Percentiles rank a stretch among this genome's conserved stretches.
Evolutionary conservation across 2,113 vertebrate genomes (phyloP).

Genomic region (Zeus faber): DNA sequence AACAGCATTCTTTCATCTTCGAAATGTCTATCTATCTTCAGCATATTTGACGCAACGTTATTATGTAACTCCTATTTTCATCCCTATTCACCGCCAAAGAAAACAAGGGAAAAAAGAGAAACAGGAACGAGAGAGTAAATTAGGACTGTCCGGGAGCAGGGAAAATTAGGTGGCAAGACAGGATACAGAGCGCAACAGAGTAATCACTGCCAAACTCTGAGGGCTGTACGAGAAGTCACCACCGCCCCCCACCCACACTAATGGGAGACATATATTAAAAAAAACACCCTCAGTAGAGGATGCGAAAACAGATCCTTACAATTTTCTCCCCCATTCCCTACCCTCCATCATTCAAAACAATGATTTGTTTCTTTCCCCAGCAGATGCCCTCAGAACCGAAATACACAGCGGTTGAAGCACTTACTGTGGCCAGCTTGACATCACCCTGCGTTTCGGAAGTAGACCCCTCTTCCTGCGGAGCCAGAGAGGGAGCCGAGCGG

Average conservation of each 20-base stretch:
- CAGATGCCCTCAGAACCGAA: neutral
- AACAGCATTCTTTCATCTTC: too few species aligned
- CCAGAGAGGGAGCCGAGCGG: conserved; percentile 47
- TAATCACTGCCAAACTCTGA: conserved; percentile 3
- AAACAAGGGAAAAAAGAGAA: too few species aligned
- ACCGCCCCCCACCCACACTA: conserved; percentile 33
- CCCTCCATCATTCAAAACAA: neutral
- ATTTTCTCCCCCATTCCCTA: too few species aligned
- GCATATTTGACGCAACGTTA: too few species aligned
- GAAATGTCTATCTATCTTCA: too few species aligned
- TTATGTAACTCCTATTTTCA: too few species aligned
- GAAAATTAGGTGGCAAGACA: neutral
- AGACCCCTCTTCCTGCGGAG: conserved; percentile 26
- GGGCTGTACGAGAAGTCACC: conserved; percentile 29
- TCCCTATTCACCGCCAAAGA: too few species aligned
- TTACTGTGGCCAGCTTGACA: conserved; percentile 72
- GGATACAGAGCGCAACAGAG: conserved; percentile 12
- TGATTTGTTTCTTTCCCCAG: conserved; percentile 6
- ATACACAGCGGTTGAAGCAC: conserved; percentile 29
- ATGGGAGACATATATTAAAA: conserved; percentile 30
- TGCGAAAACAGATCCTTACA: too few species aligned
- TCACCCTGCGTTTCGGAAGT: conserved; percentile 52
- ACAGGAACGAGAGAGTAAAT: too few species aligned
- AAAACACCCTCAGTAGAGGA: conserved; percentile 3
- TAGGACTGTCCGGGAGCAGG: too few species aligned